phyloP scores from a whole-genome alignment of 92 coral and sea anemone species.

The Actinostola sp. region DNA sequence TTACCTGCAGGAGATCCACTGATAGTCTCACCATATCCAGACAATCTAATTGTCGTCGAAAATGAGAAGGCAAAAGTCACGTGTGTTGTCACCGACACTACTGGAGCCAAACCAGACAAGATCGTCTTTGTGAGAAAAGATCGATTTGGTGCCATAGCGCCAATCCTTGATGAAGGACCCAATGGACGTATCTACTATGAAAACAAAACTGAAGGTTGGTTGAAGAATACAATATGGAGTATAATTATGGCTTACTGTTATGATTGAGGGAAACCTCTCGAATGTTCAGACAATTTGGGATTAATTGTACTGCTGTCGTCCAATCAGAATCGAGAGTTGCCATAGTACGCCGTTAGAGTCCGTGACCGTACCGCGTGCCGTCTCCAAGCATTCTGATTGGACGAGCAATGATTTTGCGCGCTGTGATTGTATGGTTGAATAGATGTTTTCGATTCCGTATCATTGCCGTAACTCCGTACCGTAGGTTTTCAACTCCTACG shows the following conservation, averaged over 20 bases:
- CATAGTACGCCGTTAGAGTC: no score
- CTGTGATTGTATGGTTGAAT: no score
- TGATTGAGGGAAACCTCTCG: not conserved
- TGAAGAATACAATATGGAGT: not conserved
- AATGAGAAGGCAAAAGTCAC: constrained; percentile 16
- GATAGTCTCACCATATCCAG: constrained; percentile 32
- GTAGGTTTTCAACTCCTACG: no score
- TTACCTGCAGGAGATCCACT: constrained; percentile 3
- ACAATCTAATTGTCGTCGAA: constrained; percentile 21
- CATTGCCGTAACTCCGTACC: no score
- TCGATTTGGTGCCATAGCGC: not conserved
- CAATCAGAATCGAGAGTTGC: no score
- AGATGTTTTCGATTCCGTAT: no score
- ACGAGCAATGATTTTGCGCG: no score
- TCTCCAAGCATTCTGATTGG: no score
- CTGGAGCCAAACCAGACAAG: not conserved
- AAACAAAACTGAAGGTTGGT: constrained; percentile 24
- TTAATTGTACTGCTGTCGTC: no score
- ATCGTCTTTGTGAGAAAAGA: constrained; percentile 19
- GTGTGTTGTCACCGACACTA: constrained; percentile 37
- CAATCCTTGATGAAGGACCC: not conserved
- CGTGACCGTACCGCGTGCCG: no score
- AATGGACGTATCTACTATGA: not conserved
- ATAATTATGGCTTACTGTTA: no score
- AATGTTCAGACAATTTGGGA: not conserved